Conservation (phyloP, 2,113 vertebrate species). For the human region DNA sequence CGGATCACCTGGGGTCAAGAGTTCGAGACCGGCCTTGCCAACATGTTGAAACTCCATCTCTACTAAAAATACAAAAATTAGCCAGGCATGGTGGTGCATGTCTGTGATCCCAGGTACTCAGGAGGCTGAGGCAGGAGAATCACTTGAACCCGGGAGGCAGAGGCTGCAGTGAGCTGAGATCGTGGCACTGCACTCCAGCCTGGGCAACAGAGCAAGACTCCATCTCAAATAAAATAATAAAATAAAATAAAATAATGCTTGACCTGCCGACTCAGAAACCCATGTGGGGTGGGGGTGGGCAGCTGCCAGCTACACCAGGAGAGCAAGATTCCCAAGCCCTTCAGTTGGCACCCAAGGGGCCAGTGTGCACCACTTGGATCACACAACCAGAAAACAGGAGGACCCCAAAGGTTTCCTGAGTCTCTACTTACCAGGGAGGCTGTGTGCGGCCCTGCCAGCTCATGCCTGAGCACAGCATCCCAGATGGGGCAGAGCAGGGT, state of each 20-base stretch:
- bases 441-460: not conserved
- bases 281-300: not conserved
- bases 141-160: too few species aligned
- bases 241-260: not conserved
- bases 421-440: not conserved
- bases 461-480: not conserved
- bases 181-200: too few species aligned
- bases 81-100: too few species aligned
- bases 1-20: too few species aligned
- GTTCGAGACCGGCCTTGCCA: too few species aligned
- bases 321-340: not conserved
- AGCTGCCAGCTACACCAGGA: not conserved
- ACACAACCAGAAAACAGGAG: not conserved
- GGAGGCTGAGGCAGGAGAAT: too few species aligned
- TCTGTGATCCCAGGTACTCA: too few species aligned
- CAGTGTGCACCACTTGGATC: not conserved
- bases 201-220: too few species aligned
- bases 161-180: too few species aligned
- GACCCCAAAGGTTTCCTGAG: not conserved
- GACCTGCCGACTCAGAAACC: not conserved
- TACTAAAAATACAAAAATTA: too few species aligned
- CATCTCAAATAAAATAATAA: too few species aligned
- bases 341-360: not conserved
- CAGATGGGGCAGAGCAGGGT: not conserved
- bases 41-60: too few species aligned